Base-by-base conservation (phyloP, 2,888 invertebrate genomes). In the Malthinus flaveolus region DNA sequence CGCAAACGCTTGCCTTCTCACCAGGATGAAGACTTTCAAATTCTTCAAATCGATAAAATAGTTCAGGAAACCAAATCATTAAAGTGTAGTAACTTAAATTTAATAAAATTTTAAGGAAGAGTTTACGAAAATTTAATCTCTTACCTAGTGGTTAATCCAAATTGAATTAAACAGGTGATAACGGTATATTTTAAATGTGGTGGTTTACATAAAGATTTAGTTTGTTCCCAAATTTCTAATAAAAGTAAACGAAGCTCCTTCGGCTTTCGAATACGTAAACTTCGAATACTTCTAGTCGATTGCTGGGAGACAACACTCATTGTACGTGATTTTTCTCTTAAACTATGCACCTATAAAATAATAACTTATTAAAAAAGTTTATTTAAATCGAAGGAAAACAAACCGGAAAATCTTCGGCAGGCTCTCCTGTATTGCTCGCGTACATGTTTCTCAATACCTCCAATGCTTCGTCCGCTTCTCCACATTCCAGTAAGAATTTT, bases 21-120 rank as follows among this genome's bases (percentile, higher is more conserved):
- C 85, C 86, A 0, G 89, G 89, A 81, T 88, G 82, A 1, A 79
- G 75, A 23, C 78, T 73, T 72, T 90, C 90, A 75, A 86, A 91
- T 68, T 87, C 87, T 71, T 91, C 90, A 77, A 91, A 91, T 51
- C 93, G 87, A 77, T 87, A 87, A 80, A 94, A 94, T 69, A 94
- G 79, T 77, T 93, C 93, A 9, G 93, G 93, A 79, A 94, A 93
- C 94, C 94, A 95, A 75, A 94, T 86, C 90, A 93, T 93, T 39
- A 94, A 80, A 6, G 94, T 94, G 77, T 94, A 94, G 79, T 93
- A 94, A 73, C 94, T 94, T 80, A 9, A 79, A 78, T 6, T 15
- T 15, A 12, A 42, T 23, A 2, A 23, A 23, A 23, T 5, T 23
- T 2, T 23, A 23, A 23, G 3, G 3, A 39, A 7, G 1, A 9